Base-by-base conservation (phyloP, 2,113 vertebrate genomes). In the Lota lota region DNA sequence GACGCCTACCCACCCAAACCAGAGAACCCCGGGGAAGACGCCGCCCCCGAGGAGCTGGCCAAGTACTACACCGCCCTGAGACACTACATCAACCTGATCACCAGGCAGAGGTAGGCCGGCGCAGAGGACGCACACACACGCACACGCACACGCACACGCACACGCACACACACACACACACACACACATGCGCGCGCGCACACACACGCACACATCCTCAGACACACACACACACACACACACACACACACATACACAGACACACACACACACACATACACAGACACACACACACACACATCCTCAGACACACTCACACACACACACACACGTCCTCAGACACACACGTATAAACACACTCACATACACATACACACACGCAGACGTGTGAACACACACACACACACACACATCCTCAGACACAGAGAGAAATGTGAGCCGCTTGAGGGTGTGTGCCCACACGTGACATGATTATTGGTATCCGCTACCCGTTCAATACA, bases 21-120 rank as follows among this genome's bases (percentile, higher is more conserved):
- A 4, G 92, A 95, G 79, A 93, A 92, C 71, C 96, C 95, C 0
- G 92, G 94, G 0, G 93, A 94, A 0, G 92, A 94, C 0, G 95
- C 95, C 1, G 88, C 96, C 0, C 94, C 94, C 0, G 95, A 96
- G 67, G 95, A 97, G 74, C 83, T 96, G 86, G 94, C 89, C 73
- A 92, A 91, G 81, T 97, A 97, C 83, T 93, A 95, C 81, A 92
- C 94, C 0, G 95, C 94, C 1, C 90, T 98, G 16, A 94, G 96
- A 81, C 95, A 97, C 89, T 97, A 97, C 90, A 95, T 98, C 90
- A 97, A 98, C 80, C 90, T 96, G 82, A 94, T 96, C 86, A 97
- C 96, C 18, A 88, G 96, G 84, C 96, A 97, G 88, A 92, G 96
- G 96, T 97, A 86, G 79, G 40, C 28, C 3, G 40, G 10, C 8